phyloP scores from a whole-genome alignment of 2,797 vertebrate species.

The Leptatherina wallacei region DNA sequence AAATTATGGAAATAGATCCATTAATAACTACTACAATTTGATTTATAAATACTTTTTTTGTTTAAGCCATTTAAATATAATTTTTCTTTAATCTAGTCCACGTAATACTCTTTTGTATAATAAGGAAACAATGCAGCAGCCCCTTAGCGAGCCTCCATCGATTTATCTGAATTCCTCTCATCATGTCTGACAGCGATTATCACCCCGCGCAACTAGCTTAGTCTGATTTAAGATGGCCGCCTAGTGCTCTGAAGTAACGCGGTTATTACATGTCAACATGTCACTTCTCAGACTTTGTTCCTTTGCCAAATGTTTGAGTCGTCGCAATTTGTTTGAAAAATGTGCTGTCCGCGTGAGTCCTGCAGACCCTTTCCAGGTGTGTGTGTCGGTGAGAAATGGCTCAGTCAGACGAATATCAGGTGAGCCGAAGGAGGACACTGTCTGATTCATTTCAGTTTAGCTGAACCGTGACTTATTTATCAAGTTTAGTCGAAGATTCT shows the following conservation, averaged over 20 bases:
- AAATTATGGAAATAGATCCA: background rate
- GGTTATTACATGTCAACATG: conserved; percentile 82
- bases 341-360: conserved; percentile 24
- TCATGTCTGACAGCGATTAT: conserved; percentile 20
- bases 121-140: background rate
- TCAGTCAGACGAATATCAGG: conserved; percentile 66
- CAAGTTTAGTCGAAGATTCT: background rate
- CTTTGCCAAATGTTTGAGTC: conserved; percentile 64
- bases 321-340: conserved; percentile 55
- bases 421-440: conserved; percentile 40
- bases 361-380: conserved; percentile 54
- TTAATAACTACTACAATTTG: background rate
- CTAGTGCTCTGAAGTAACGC: conserved; percentile 63
- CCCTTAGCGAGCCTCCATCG: conserved; percentile 6
- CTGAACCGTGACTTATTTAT: background rate
- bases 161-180: conserved; percentile 59
- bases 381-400: conserved; percentile 47
- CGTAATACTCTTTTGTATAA: background rate
- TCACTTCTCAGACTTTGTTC: conserved; percentile 79
- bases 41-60: background rate
- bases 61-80: background rate
- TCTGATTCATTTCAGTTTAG: background rate
- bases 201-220: conserved; percentile 37
- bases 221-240: conserved; percentile 83
- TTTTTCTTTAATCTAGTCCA: background rate